These are phyloP conservation scores for Proisotoma minuta DNA, from an alignment of 2,888 invertebrate species.

Conservation along the genomic window DNA sequence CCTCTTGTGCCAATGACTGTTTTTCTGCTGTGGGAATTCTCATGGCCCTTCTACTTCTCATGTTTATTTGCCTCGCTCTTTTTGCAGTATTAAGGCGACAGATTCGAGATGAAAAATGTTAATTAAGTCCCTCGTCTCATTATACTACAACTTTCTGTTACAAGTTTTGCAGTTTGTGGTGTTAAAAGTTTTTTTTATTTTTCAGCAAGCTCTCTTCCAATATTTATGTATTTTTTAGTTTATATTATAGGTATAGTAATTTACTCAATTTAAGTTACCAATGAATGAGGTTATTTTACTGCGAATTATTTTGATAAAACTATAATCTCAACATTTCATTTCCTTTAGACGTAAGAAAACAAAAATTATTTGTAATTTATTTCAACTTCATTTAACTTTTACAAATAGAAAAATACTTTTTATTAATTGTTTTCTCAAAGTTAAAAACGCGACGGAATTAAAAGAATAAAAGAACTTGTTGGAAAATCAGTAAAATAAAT, in stretches of 20 bases:
- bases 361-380: no score
- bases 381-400: no score
- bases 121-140: constrained; percentile 20
- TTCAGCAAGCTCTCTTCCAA: not conserved
- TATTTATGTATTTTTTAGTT: not conserved
- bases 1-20: constrained; percentile 32
- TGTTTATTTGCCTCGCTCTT: constrained; percentile 27
- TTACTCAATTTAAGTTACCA: no score
- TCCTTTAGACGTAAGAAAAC: no score
- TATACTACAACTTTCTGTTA: not conserved
- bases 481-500: no score
- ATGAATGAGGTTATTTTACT: no score
- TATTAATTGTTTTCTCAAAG: no score
- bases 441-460: no score
- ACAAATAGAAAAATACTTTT: no score
- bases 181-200: not conserved
- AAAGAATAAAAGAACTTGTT: no score
- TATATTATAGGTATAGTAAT: not conserved
- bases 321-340: no score
- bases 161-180: not conserved
- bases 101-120: constrained; percentile 27
- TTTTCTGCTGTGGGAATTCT: constrained; percentile 34
- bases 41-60: constrained; percentile 22
- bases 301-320: no score
- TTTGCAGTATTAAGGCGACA: constrained; percentile 30